Base-by-base conservation (phyloP, 2,888 invertebrate genomes). In the Lochmaea capreae region DNA sequence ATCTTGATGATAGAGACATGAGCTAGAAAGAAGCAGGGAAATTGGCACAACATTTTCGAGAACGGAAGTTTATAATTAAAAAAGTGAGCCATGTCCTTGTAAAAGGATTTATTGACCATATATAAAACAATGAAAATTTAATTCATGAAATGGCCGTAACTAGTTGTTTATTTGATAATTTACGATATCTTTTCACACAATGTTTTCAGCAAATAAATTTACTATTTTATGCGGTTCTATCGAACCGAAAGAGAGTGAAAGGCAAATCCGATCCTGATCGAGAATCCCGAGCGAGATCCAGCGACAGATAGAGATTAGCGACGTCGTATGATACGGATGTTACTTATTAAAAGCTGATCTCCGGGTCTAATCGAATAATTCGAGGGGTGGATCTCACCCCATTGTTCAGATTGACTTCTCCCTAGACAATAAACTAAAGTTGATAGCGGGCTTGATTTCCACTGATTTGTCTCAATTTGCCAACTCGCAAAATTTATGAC, bases 271-370 rank as follows among this genome's bases (percentile, higher is more conserved):
- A 57, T 49, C 46, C 67, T 65, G 75, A 39, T 59, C 54, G 58
- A 54, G 58, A 65, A 72, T 74, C 71, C 65, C 73, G 67, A 58
- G 52, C 69, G 76, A 76, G 70, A 75, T 72, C 70, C 73, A 75
- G 69, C 76, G 78, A 78, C 76, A 76, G 75, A 74, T 78, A 83
- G 80, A 82, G 85, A 85, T 86, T 86, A 85, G 85, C 84, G 84
- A 83, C 83, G 83, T 84, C 84, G 84, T 83, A 84, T 85, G 84
- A 85, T 85, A 84, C 85, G 85, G 86, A 86, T 86, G 85, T 85
- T 83, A 83, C 85, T 86, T 87, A 87, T 87, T 87, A 87, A 86
- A 87, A 83, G 85, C 83, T 85, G 85, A 84, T 85, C 86, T 83
- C 84, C 84, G 82, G 79, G 81, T 80, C 86, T 86, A 86, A 86